Evolutionary conservation across 2,888 invertebrate species (phyloP).

Genomic region (Melanargia galathea): DNA sequence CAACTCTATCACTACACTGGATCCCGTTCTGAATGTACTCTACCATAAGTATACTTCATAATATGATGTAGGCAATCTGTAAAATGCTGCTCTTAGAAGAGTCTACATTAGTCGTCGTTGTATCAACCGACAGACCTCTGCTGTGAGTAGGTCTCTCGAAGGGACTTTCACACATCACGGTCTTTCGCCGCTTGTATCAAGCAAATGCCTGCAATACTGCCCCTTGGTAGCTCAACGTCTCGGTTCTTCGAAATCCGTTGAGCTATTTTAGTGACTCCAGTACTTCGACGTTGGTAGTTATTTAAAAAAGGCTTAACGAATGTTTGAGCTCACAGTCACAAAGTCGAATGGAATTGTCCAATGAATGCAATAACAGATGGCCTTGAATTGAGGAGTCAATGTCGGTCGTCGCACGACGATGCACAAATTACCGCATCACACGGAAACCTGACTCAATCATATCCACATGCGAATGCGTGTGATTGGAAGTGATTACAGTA

Average conservation of each 20-base stretch:
- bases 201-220: no score
- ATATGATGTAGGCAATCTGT: neutral
- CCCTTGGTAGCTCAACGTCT: no score
- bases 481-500: slow-evolving; percentile 13
- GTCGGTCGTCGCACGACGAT: slow-evolving; percentile 55
- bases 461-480: slow-evolving; percentile 28
- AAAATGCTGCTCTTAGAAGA: no score
- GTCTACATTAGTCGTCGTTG: no score
- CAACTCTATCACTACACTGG: neutral
- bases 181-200: no score
- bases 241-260: no score
- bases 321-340: slow-evolving; percentile 1
- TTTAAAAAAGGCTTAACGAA: neutral
- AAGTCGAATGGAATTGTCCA: slow-evolving; percentile 34
- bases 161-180: no score
- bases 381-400: slow-evolving; percentile 63
- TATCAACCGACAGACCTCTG: no score
- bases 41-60: neutral
- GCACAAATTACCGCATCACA: slow-evolving; percentile 54
- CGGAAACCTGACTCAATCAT: slow-evolving; percentile 52
- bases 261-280: no score
- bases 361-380: slow-evolving; percentile 53
- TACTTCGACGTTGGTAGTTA: no score
- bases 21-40: neutral
- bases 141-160: no score